Percentiles rank a stretch among this genome's conserved stretches.
phyloP scores from a whole-genome alignment of 2,888 invertebrate genomes.

The Machimus atricapillus region DNA sequence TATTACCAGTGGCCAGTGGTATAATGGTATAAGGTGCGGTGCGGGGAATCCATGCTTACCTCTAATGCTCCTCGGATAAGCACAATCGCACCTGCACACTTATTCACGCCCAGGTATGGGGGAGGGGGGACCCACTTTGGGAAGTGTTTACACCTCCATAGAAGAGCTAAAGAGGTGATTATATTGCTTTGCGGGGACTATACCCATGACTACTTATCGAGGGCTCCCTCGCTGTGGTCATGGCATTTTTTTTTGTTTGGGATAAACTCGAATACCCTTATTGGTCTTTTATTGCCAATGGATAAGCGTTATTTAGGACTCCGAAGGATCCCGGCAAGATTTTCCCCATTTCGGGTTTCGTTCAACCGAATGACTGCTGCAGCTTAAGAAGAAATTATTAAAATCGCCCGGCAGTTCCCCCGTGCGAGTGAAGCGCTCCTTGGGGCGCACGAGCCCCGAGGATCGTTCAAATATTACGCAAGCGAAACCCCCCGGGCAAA shows the following conservation, averaged over 20 bases:
- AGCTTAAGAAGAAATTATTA: slow-evolving; percentile 29
- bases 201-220: slow-evolving; percentile 20
- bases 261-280: slow-evolving; percentile 20
- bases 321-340: background rate
- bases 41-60: slow-evolving; percentile 14
- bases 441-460: background rate
- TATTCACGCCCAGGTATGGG: background rate
- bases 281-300: slow-evolving; percentile 37
- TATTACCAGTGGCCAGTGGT: slow-evolving; percentile 22
- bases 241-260: slow-evolving; percentile 12
- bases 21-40: slow-evolving; percentile 12
- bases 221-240: background rate
- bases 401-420: background rate
- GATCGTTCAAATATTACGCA: background rate
- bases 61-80: slow-evolving; percentile 21
- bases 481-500: background rate
- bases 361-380: background rate
- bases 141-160: slow-evolving; percentile 34
- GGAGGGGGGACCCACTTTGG: slow-evolving; percentile 8
- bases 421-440: background rate
- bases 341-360: background rate
- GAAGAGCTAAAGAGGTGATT: slow-evolving; percentile 39
- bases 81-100: slow-evolving; percentile 28
- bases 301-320: slow-evolving; percentile 37
- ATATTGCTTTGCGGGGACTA: slow-evolving; percentile 31